Conservation (phyloP, 2,888 invertebrate genomes). For the Conistra vaccinii region DNA sequence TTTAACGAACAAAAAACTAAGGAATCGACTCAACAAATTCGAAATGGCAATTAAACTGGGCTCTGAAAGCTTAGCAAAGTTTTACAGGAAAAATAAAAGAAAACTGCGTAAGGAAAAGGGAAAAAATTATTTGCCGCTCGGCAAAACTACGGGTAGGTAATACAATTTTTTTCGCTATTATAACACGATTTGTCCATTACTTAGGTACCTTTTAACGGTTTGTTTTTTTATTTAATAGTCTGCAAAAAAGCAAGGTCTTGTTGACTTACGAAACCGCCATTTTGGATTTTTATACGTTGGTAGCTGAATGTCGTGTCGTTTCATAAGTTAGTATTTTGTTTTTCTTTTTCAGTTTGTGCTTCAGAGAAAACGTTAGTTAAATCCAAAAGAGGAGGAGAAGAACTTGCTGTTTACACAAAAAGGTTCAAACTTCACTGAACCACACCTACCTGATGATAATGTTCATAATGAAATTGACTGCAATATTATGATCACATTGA, state of each 20-base stretch:
- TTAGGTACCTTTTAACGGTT: constrained; percentile 9
- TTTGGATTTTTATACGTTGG: neutral
- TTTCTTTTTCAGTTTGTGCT: constrained; percentile 75
- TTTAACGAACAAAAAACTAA: constrained; percentile 74
- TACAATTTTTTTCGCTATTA: constrained; percentile 32
- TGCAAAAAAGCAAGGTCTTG: constrained; percentile 7
- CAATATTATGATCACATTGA: constrained; percentile 21
- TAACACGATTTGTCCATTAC: constrained; percentile 30
- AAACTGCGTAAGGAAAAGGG: constrained; percentile 66
- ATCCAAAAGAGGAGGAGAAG: constrained; percentile 77
- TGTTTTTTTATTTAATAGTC: constrained; percentile 34
- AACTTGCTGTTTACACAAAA: constrained; percentile 75
- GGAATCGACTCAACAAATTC: constrained; percentile 78
- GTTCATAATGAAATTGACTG: neutral
- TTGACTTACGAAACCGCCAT: neutral
- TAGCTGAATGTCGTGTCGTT: neutral
- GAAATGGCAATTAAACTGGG: constrained; percentile 79
- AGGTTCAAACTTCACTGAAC: constrained; percentile 74
- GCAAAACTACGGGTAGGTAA: constrained; percentile 72
- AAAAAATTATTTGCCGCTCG: constrained; percentile 75
- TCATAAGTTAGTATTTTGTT: neutral
- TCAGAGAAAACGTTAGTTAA: constrained; percentile 64
- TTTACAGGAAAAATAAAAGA: constrained; percentile 75
- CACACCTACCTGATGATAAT: neutral
- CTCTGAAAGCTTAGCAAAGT: constrained; percentile 77